Evolutionary conservation across 2,888 invertebrate genomes (phyloP).

Genomic region (Crocallis elinguaria): DNA sequence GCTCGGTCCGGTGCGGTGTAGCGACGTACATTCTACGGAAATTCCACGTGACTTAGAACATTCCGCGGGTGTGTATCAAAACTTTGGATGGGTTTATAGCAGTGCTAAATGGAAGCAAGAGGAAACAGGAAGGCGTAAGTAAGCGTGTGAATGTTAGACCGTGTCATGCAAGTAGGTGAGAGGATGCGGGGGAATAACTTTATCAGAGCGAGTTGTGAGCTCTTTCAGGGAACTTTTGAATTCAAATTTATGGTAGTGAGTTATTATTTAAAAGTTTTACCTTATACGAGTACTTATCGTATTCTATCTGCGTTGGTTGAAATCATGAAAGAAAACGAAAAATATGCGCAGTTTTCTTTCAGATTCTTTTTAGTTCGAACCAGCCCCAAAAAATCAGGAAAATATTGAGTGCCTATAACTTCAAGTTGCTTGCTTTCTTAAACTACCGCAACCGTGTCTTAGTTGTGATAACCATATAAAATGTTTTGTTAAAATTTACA

Average conservation of each 20-base stretch:
- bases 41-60: conserved; percentile 40
- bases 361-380: too few relatives aligned
- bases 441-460: too few relatives aligned
- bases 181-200: conserved; percentile 8
- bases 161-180: conserved; percentile 6
- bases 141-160: conserved; percentile 30
- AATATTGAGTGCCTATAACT: too few relatives aligned
- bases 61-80: conserved; percentile 35
- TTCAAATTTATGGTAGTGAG: conserved; percentile 6
- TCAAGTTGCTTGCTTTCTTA: too few relatives aligned
- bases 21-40: conserved; percentile 20
- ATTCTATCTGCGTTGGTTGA: too few relatives aligned
- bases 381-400: too few relatives aligned
- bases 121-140: conserved; percentile 33
- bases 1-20: conserved; percentile 50
- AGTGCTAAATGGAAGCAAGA: conserved; percentile 33
- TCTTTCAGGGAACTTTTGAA: conserved; percentile 5
- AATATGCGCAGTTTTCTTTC: too few relatives aligned
- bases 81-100: conserved; percentile 39
- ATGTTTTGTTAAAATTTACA: too few relatives aligned
- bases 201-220: conserved; percentile 9
- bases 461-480: too few relatives aligned
- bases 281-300: too few relatives aligned
- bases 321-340: too few relatives aligned
- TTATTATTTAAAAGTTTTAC: background rate